These are phyloP conservation scores for Pollenia amentaria DNA, from an alignment of 2,888 invertebrate species.

Conservation along the genomic window DNA sequence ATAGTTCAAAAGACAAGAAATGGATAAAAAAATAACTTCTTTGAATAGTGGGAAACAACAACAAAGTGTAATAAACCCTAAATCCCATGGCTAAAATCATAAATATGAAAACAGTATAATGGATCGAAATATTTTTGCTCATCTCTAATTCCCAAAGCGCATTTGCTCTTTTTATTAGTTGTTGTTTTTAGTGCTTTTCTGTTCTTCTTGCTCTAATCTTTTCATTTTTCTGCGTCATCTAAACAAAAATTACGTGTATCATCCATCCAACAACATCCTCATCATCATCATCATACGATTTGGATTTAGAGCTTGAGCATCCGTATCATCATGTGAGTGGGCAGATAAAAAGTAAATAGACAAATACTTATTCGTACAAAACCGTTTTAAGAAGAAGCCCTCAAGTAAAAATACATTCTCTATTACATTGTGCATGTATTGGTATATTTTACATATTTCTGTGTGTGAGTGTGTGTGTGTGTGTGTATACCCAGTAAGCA, in stretches of 20 bases:
- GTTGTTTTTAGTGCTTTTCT: conserved; percentile 28
- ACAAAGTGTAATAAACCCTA: conserved; percentile 69
- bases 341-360: conserved; percentile 57
- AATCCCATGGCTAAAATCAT: conserved; percentile 74
- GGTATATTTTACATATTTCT: background rate
- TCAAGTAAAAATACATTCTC: conserved; percentile 59
- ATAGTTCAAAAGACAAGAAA: conserved; percentile 43
- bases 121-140: conserved; percentile 71
- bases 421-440: conserved; percentile 1
- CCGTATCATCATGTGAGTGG: conserved; percentile 54
- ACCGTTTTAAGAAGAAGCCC: conserved; percentile 47
- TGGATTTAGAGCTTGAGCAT: background rate
- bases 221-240: conserved; percentile 56
- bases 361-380: conserved; percentile 36
- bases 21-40: conserved; percentile 34
- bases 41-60: conserved; percentile 49
- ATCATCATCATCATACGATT: conserved; percentile 16
- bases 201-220: background rate
- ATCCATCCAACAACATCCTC: conserved; percentile 43
- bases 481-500: background rate
- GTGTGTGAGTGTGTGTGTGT: background rate
- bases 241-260: conserved; percentile 62
- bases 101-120: conserved; percentile 73
- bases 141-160: conserved; percentile 69
- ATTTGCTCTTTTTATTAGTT: conserved; percentile 59